Evolutionary conservation across 1,140 invertebrate species (phyloP).

Genomic region (Saxidomus purpurata): DNA sequence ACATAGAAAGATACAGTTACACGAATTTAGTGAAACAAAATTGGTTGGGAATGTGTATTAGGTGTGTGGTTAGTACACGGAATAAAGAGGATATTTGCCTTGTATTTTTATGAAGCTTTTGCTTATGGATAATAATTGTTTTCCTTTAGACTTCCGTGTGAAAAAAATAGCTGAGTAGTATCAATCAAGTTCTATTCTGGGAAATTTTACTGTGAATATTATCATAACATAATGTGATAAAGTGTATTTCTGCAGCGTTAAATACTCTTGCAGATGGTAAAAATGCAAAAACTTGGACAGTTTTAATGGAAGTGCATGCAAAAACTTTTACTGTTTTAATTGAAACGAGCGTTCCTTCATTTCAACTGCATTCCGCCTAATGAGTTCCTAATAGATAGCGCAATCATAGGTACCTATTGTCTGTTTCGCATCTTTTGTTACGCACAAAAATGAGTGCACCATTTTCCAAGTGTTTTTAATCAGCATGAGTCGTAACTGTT

Average conservation of each 20-base stretch:
- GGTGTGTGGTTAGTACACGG: no score
- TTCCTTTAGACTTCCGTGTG: no score
- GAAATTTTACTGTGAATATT: background rate
- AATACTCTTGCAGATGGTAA: conserved; percentile 27
- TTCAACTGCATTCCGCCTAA: conserved; percentile 2
- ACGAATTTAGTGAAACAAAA: no score
- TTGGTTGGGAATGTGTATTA: no score
- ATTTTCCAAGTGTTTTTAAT: no score
- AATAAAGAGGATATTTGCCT: no score
- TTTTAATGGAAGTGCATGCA: conserved; percentile 14
- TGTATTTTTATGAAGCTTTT: no score
- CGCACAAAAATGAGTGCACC: background rate
- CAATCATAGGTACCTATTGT: background rate
- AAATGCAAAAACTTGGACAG: conserved; percentile 2
- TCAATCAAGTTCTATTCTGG: background rate
- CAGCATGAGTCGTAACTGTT: no score
- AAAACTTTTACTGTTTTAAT: conserved; percentile 1
- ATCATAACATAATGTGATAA: background rate
- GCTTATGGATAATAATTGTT: no score
- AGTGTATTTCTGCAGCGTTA: background rate
- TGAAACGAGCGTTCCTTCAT: background rate
- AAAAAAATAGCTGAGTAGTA: background rate
- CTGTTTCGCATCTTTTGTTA: background rate
- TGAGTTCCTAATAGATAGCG: background rate
- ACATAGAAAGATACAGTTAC: background rate